A percentile compares a stretch with the other conserved stretches of the same genome.
These are phyloP conservation scores for Gasterosteus nipponicus DNA, from an alignment of 2,113 vertebrate genomes.

Conservation along the genomic window DNA sequence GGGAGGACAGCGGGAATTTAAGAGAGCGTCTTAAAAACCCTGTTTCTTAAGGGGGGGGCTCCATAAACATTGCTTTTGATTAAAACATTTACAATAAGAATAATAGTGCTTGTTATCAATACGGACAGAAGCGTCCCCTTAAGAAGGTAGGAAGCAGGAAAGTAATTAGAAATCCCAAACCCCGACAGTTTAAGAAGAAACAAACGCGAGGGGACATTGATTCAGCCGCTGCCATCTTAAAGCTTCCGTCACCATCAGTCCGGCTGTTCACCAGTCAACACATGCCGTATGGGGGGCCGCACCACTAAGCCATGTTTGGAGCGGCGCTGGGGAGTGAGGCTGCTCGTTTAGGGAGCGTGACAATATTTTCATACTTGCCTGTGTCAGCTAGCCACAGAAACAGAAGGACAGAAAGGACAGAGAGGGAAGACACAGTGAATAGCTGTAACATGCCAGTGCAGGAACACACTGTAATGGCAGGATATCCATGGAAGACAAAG, in stretches of 20 bases:
- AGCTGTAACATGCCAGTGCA: conserved; percentile 66
- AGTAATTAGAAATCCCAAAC: conserved; percentile 12
- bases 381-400: conserved; percentile 83
- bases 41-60: conserved; percentile 64
- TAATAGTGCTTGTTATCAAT: neutral
- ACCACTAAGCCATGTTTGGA: conserved; percentile 59
- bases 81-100: neutral
- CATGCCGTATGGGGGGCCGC: conserved; percentile 65
- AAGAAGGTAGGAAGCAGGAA: conserved; percentile 52
- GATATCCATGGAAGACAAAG: conserved; percentile 32
- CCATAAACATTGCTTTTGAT: neutral
- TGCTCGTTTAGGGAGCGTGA: conserved; percentile 38
- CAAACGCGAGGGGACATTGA: conserved; percentile 20
- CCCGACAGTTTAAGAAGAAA: conserved; percentile 6
- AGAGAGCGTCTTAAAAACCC: conserved; percentile 14
- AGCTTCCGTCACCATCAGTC: conserved; percentile 11
- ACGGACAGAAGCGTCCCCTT: conserved; percentile 56
- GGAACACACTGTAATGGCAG: conserved; percentile 58
- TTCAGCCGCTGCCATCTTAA: conserved; percentile 20
- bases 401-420: conserved; percentile 68
- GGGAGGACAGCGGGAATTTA: conserved; percentile 1
- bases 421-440: conserved; percentile 77
- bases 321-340: conserved; percentile 44
- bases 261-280: conserved; percentile 40
- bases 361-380: conserved; percentile 83